Evolutionary conservation across 2,797 vertebrate species (phyloP).

Genomic region (Morus bassanus): DNA sequence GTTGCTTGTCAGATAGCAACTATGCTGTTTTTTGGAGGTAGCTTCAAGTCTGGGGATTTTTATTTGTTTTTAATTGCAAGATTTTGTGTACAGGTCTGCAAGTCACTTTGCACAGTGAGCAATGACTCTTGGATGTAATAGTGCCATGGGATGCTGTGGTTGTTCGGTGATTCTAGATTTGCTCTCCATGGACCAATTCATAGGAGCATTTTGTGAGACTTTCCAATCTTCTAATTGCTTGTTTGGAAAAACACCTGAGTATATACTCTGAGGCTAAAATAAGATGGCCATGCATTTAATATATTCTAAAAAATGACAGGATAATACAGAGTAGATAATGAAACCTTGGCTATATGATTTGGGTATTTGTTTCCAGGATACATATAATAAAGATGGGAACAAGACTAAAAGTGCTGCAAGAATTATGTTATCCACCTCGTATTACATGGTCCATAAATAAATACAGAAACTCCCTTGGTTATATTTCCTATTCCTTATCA

Average conservation of each 20-base stretch:
- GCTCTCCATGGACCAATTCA: slow-evolving; percentile 71
- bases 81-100: slow-evolving; percentile 51
- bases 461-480: background rate
- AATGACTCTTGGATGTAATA: slow-evolving; percentile 60
- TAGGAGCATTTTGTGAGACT: slow-evolving; percentile 74
- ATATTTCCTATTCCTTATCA: background rate
- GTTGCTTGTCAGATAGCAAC: background rate
- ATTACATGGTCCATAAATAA: background rate
- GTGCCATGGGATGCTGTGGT: slow-evolving; percentile 56
- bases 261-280: slow-evolving; percentile 74
- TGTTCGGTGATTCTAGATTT: slow-evolving; percentile 71
- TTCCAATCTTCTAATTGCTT: slow-evolving; percentile 84
- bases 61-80: slow-evolving; percentile 48
- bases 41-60: background rate
- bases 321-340: slow-evolving; percentile 66
- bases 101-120: slow-evolving; percentile 43
- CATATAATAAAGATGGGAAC: slow-evolving; percentile 22
- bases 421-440: background rate
- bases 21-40: background rate
- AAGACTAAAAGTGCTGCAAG: slow-evolving; percentile 53
- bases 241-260: slow-evolving; percentile 75
- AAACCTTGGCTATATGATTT: slow-evolving; percentile 59
- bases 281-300: slow-evolving; percentile 74
- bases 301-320: slow-evolving; percentile 67
- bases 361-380: slow-evolving; percentile 15